Evolutionary conservation across 2,797 vertebrate species (phyloP), one percentile per base, ranked within the genome.

Genomic region (Percopsis omiscomaycus): DNA sequence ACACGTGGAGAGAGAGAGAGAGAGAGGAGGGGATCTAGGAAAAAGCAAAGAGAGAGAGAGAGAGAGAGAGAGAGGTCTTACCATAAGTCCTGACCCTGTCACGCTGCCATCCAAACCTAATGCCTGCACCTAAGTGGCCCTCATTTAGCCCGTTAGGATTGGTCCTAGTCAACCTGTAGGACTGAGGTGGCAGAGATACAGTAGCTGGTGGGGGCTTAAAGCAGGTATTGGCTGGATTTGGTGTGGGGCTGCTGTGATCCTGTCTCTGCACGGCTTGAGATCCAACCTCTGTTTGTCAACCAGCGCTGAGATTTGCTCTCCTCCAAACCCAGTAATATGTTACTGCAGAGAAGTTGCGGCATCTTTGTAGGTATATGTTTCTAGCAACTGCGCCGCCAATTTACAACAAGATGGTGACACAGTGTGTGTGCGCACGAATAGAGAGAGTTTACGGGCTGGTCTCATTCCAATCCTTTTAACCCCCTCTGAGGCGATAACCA

Each of bases 141-240:
- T 90, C 86, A 81, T 89, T 85, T 86, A 75, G 80, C 75, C 75
- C 4, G 80, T 82, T 79, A 86, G 86, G 77, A 84, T 80, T 72
- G 72, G 59, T 65, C 71, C 37, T 61, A 66, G 73, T 80, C 73
- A 82, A 72, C 68, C 71, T n/a, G 64, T 69, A 69, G 55, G 70
- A 73, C 73, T 14, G 57, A 66, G 58, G 51, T 51, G 13, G 14
- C 15, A 48, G 32, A 47, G 12, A 16, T 11, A 15, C 47, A 13
- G 64, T 60, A 75, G 48, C 61, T 60, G 58, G 64, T 59, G 67
- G 54, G 45, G 67, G 64, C 75, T 70, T 78, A 80, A 77, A 83
- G 72, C 62, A 59, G 78, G 85, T 77, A 86, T 87, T 62, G 74
- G 61, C 28, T 59, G 84, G 88, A 87, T 88, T 86, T 86, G 69